Percentiles rank a stretch among this genome's conserved stretches.
Evolutionary conservation across 2,113 vertebrate species (phyloP).

Genomic region (Tenebrosternarchus preto): DNA sequence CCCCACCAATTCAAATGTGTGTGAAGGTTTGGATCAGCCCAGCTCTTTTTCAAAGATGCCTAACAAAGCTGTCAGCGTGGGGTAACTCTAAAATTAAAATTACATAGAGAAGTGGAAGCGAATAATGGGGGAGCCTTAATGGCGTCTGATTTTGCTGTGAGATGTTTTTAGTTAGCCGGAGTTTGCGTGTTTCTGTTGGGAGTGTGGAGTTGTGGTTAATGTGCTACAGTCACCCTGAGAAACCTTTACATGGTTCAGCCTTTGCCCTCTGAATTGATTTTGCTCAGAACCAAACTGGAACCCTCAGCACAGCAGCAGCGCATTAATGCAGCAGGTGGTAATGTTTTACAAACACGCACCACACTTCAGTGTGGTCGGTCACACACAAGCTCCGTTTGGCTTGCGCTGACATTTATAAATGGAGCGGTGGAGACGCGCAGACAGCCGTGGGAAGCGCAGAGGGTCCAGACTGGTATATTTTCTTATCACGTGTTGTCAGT

Average conservation of each 20-base stretch:
- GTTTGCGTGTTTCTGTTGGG: neutral
- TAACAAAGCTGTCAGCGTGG: constrained; percentile 28
- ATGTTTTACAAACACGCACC: neutral
- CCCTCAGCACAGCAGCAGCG: too few species aligned
- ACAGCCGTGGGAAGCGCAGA: constrained; percentile 43
- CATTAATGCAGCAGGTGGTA: constrained; percentile 18
- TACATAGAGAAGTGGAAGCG: constrained; percentile 2
- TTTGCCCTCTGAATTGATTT: neutral
- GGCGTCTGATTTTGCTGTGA: neutral
- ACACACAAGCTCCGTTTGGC: constrained; percentile 54
- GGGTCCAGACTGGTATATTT: constrained; percentile 45
- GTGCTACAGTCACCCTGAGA: neutral
- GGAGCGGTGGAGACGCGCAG: constrained; percentile 44
- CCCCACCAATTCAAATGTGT: constrained; percentile 71
- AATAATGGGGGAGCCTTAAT: neutral
- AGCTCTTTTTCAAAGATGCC: constrained; percentile 66
- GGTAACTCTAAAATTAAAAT: too few species aligned
- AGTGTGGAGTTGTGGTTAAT: constrained; percentile 18
- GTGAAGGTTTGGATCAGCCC: constrained; percentile 51
- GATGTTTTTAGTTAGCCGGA: neutral
- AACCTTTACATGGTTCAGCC: neutral
- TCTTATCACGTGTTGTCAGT: constrained; percentile 58
- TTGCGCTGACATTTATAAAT: constrained; percentile 75
- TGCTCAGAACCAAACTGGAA: neutral
- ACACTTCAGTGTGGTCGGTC: neutral